A percentile compares a stretch with the other conserved stretches of the same genome.
Conservation (phyloP, 2,888 invertebrate species). For the Acronicta aceris region DNA sequence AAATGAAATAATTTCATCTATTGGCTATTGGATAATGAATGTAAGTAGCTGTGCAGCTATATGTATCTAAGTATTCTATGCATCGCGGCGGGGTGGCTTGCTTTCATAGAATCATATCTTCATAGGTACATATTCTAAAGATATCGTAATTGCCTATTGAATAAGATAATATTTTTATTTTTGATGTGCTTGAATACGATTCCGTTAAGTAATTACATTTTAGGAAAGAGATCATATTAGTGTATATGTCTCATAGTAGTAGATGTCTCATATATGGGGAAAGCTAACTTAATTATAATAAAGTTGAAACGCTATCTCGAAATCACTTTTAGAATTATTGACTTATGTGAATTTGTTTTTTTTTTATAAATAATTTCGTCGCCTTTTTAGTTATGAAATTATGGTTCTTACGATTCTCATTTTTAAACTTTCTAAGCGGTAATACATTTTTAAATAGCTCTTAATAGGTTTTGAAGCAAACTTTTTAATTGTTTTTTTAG, state of each 20-base stretch:
- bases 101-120: conserved; percentile 6
- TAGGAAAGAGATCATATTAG: conserved; percentile 17
- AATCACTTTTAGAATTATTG: too few relatives aligned
- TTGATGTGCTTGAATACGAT: conserved; percentile 12
- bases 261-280: conserved; percentile 10
- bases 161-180: conserved; percentile 32
- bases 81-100: conserved; percentile 28
- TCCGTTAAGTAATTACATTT: conserved; percentile 31
- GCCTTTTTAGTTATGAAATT: too few relatives aligned
- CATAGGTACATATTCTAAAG: background rate
- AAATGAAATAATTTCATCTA: background rate
- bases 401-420: background rate
- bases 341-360: too few relatives aligned
- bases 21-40: background rate
- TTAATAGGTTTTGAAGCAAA: background rate
- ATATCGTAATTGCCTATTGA: conserved; percentile 44
- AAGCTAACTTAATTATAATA: conserved; percentile 24
- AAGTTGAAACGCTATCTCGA: background rate
- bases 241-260: background rate
- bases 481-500: background rate
- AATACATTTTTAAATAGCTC: background rate
- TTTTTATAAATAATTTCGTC: too few relatives aligned
- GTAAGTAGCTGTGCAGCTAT: background rate
- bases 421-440: background rate
- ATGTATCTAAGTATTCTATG: conserved; percentile 25